phyloP scores from a whole-genome alignment of 2,888 invertebrate genomes.

The Epinotia bilunana region DNA sequence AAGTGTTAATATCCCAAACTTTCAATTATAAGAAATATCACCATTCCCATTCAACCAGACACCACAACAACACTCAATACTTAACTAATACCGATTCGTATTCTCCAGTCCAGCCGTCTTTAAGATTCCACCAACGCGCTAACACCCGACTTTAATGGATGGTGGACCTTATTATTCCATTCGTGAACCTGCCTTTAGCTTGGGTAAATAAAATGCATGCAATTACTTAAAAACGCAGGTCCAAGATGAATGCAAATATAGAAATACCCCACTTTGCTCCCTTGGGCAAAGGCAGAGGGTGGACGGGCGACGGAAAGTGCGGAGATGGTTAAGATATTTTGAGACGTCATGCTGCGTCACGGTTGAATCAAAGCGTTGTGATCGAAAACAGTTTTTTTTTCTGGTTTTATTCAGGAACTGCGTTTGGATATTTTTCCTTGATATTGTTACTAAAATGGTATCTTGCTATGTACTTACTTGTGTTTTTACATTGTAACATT shows the following conservation, averaged over 20 bases:
- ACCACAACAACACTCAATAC: neutral
- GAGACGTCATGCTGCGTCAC: slow-evolving; percentile 13
- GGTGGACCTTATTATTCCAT: slow-evolving; percentile 36
- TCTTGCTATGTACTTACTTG: no score
- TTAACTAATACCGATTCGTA: slow-evolving; percentile 3
- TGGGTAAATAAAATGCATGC: slow-evolving; percentile 65
- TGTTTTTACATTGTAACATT: no score
- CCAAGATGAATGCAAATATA: slow-evolving; percentile 71
- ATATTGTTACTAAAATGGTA: no score
- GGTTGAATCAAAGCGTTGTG: neutral
- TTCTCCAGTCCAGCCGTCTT: neutral
- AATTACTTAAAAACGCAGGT: slow-evolving; percentile 78
- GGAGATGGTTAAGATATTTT: slow-evolving; percentile 10
- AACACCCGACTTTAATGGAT: slow-evolving; percentile 25
- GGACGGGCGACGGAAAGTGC: slow-evolving; percentile 11
- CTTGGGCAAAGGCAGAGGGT: slow-evolving; percentile 52
- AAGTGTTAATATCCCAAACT: neutral
- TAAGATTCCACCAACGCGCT: slow-evolving; percentile 24
- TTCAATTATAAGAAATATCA: neutral
- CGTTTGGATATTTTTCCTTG: no score
- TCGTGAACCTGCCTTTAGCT: slow-evolving; percentile 45
- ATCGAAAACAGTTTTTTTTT: neutral
- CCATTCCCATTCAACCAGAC: neutral
- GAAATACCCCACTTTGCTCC: slow-evolving; percentile 53
- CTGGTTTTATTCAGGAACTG: no score